Evolutionary conservation across 2,113 vertebrate genomes (phyloP), one percentile per base, ranked within the genome.

Genomic region (Cebus imitator): DNA sequence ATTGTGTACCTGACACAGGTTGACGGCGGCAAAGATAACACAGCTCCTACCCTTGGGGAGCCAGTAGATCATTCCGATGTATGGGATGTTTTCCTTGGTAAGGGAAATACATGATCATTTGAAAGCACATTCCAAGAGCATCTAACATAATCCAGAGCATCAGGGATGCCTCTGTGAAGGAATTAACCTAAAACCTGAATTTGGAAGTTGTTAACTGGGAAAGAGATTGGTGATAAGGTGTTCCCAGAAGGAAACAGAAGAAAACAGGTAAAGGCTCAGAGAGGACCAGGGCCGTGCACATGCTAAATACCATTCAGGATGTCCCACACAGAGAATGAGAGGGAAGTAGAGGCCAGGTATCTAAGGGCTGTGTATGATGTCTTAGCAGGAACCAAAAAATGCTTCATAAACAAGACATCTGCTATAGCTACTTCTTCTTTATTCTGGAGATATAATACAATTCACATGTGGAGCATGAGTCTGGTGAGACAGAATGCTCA

Each of bases 311-410:
- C 70, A 79, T 14, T 18, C 18, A 57, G 27, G 58, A n/a, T 72
- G 25, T 35, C 32, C 48, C 18, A 64, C 80, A 27, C 0, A 85
- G 45, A 73, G 61, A 55, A 61, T 35, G 6, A 30, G 43, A 70
- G 1, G 9, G 30, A 75, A 30, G 21, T 12, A 3, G 2, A 17
- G 35, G 2, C 16, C 21, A 58, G 3, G 0, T 9, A 16, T 23
- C 16, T n/a, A 64, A 91, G 70, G 9, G 11, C 58, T 45, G 3
- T 40, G 14, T 16, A 4, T 11, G 6, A 12, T 18, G 3, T 12
- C 1, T 11, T 1, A 55, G 40, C n/a, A 75, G 64, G 64, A 30
- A 64, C 32, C 43, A 30, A 30, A 27, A 30, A n/a, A 30, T 45
- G 37, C 57, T 86, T 70, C 61, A 35, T 76, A 91, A 94, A 76